A percentile compares a stretch with the other conserved stretches of the same genome.
phyloP scores from a whole-genome alignment of 2,797 vertebrate genomes.

The Ctenochaetus hawaiiensis region DNA sequence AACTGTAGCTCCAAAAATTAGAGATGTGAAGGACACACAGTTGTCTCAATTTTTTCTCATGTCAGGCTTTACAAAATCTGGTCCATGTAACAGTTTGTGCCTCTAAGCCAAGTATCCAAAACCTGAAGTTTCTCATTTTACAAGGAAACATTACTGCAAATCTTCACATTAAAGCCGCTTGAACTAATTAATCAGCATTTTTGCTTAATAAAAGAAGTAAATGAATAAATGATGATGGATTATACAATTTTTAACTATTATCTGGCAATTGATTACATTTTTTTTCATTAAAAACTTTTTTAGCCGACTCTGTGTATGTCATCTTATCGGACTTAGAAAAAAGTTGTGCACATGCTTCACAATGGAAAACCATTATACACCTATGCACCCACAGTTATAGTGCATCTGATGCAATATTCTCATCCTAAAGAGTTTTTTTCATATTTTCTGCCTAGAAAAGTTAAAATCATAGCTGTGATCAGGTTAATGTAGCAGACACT shows the following conservation, averaged over 20 bases:
- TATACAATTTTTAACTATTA: background rate
- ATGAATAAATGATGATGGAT: background rate
- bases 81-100: too few species aligned
- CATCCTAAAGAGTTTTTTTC: background rate
- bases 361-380: background rate
- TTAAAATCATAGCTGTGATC: constrained; percentile 12
- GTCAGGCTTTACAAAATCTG: too few species aligned
- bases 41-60: too few species aligned
- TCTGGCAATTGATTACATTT: background rate
- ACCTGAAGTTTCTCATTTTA: background rate
- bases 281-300: background rate
- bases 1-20: too few species aligned
- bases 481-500: background rate
- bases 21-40: too few species aligned
- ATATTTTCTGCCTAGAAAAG: constrained; percentile 6
- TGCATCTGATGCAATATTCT: background rate
- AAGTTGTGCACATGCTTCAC: background rate
- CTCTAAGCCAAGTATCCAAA: background rate
- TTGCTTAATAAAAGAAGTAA: background rate
- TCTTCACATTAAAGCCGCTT: background rate
- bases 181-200: background rate
- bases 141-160: background rate
- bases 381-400: background rate
- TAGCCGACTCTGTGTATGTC: background rate
- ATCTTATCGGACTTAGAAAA: background rate